A percentile compares a stretch with the other conserved stretches of the same genome.
These are phyloP conservation scores for Peromyscus californicus DNA, from an alignment of 2,113 vertebrate genomes.

Conservation along the genomic window DNA sequence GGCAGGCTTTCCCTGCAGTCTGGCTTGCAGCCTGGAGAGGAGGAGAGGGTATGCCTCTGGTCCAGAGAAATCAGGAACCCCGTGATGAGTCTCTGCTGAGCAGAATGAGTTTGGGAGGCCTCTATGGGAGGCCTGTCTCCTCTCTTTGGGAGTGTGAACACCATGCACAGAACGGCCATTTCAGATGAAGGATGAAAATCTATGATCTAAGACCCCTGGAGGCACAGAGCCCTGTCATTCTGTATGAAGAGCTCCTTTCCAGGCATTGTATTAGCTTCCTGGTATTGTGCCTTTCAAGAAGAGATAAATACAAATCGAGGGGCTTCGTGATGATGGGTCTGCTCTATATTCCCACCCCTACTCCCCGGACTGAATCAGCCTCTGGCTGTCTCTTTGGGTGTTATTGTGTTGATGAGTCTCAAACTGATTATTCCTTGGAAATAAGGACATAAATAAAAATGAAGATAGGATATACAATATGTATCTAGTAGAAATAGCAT, in stretches of 20 bases:
- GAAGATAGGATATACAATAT: background rate
- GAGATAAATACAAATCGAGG: constrained; percentile 67
- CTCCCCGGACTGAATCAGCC: constrained; percentile 12
- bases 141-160: background rate
- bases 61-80: background rate
- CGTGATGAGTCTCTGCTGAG: background rate
- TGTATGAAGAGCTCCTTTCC: constrained; percentile 67
- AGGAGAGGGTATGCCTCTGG: background rate
- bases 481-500: background rate
- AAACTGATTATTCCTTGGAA: constrained; percentile 64
- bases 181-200: constrained; percentile 62
- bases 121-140: constrained; percentile 39
- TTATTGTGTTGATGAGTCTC: constrained; percentile 6
- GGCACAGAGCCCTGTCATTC: constrained; percentile 58
- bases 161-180: constrained; percentile 21
- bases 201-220: constrained; percentile 45
- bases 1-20: background rate
- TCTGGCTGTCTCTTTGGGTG: constrained; percentile 53
- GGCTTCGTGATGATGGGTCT: constrained; percentile 55
- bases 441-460: constrained; percentile 46
- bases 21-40: background rate
- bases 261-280: constrained; percentile 57
- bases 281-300: constrained; percentile 56
- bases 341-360: constrained; percentile 34
- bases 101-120: background rate